These are phyloP conservation scores for Pogonomyrmex barbatus DNA, from an alignment of 1,140 invertebrate genomes.

Conservation along the genomic window DNA sequence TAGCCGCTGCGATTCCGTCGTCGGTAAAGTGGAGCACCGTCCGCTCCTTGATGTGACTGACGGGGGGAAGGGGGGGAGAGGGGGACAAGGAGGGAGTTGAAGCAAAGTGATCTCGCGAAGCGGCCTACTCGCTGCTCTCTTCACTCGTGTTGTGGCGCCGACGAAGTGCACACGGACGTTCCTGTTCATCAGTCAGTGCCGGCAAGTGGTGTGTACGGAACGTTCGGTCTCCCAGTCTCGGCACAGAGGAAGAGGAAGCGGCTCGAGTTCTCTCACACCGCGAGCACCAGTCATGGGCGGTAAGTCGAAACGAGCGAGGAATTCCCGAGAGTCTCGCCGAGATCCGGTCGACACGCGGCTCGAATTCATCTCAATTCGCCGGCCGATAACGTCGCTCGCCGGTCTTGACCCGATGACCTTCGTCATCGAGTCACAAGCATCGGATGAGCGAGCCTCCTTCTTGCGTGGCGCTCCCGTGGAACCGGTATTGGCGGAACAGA, in stretches of 20 bases:
- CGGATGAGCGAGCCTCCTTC: neutral
- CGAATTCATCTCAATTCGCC: slow-evolving; percentile 2
- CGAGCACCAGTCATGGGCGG: slow-evolving; percentile 77
- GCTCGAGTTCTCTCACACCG: slow-evolving; percentile 36
- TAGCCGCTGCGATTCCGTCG: slow-evolving; percentile 1
- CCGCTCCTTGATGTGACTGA: no score
- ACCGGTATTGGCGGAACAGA: neutral
- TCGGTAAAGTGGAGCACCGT: slow-evolving; percentile 49
- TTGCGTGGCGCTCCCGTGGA: no score
- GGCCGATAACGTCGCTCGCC: slow-evolving; percentile 71
- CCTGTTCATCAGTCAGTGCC: slow-evolving; percentile 72
- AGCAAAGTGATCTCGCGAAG: neutral
- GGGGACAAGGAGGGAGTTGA: neutral
- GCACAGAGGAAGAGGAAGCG: slow-evolving; percentile 32
- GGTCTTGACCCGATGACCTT: slow-evolving; percentile 83
- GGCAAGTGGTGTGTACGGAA: slow-evolving; percentile 75
- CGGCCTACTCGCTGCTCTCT: slow-evolving; percentile 40
- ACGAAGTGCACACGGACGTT: slow-evolving; percentile 67
- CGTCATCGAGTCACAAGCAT: slow-evolving; percentile 34
- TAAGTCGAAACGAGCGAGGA: slow-evolving; percentile 65
- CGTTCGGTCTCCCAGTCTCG: slow-evolving; percentile 38
- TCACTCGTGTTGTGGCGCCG: slow-evolving; percentile 79
- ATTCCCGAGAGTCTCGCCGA: neutral
- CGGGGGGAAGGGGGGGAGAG: neutral
- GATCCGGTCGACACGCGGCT: slow-evolving; percentile 12